These are phyloP conservation scores for Globicephala melas DNA, from an alignment of 2,113 vertebrate genomes.

Conservation along the genomic window DNA sequence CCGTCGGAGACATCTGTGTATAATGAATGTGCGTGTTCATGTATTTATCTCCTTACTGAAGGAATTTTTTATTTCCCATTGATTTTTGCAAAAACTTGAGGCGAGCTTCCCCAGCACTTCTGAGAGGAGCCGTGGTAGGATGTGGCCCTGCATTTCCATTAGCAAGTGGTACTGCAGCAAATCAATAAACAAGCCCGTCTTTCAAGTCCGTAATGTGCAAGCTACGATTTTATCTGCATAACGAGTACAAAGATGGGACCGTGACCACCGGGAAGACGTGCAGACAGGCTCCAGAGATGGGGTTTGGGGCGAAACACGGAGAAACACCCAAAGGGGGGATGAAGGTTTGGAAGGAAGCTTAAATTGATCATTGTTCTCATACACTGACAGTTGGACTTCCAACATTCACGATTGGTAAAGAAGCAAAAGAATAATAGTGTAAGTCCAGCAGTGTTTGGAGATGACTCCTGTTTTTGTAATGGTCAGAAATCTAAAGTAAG, in stretches of 20 bases:
- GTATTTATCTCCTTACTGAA: background rate
- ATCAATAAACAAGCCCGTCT: background rate
- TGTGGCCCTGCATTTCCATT: background rate
- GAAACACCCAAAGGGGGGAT: accelerated
- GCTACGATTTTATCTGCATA: background rate
- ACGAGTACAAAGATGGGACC: background rate
- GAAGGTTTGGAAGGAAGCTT: accelerated
- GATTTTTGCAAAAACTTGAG: slow-evolving; percentile 1
- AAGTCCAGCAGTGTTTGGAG: accelerated
- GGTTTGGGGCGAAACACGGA: background rate
- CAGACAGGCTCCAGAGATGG: accelerated
- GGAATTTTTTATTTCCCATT: background rate
- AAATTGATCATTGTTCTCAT: accelerated
- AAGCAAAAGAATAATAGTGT: accelerated
- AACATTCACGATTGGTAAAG: accelerated
- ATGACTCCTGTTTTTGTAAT: background rate
- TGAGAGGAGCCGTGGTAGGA: accelerated
- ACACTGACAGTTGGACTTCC: accelerated
- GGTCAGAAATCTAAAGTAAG: background rate
- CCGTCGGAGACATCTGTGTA: accelerated
- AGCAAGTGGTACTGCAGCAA: background rate
- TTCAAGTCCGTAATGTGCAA: background rate
- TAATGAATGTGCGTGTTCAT: background rate
- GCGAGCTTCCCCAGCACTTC: background rate
- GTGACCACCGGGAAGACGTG: background rate